Evolutionary conservation across 2,113 vertebrate species (phyloP), one percentile per base, ranked within the genome.

Genomic region (Barbus barbus): DNA sequence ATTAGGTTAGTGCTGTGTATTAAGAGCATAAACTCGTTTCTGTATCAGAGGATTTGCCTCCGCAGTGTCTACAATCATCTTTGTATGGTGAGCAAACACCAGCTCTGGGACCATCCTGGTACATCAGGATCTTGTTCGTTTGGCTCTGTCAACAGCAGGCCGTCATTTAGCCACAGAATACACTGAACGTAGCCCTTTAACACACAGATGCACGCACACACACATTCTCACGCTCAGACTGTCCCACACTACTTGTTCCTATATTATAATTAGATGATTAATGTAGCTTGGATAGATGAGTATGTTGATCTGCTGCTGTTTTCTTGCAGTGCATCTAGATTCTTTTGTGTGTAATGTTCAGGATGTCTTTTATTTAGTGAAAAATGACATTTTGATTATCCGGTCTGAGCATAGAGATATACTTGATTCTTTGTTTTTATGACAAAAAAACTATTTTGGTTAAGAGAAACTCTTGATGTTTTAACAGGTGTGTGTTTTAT

Each of bases 101-200:
- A 11, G 9, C 84, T 88, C 3, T 63, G 75, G 44, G 74, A 90
- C 92, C 90, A 93, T 95, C 94, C 93, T 94, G 93, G 91, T 94
- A 89, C 91, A 92, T 94, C 93, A 94, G 93, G 94, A 95, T 95
- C 93, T 93, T 90, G 92, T 92, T 90, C 77, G 92, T 94, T 93
- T 88, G 90, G 86, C 60, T 90, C 89, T 91, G 92, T 95, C 92
- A 94, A 93, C 92, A 94, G 90, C 91, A 87, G 86, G 63, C 56
- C 89, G 82, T 89, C 82, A 51, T 78, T 84, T 60, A 65, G 61
- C 82, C 87, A 33, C 86, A 87, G 76, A 89, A 87, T 87, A 87
- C 77, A 51, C 60, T 48, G 73, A 20, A 44, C 28, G 26, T 56
- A 8, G 36, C 51, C 46, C 12, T 73, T 26, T 46, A 38, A 38